Conservation (phyloP, 2,113 vertebrate species). For the Triplophysa rosa region DNA sequence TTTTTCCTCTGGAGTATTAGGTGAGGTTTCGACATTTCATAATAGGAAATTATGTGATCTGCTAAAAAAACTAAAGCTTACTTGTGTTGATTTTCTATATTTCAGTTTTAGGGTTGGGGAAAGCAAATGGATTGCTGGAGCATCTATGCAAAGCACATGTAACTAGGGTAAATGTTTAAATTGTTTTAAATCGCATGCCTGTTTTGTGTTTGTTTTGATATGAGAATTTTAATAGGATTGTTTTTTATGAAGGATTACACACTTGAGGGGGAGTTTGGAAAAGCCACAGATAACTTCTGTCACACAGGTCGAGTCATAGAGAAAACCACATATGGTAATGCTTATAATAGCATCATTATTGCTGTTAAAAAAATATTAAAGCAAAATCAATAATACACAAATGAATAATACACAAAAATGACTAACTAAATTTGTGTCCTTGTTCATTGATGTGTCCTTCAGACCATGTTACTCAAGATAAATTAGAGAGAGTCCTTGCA, state of each 20-base stretch:
- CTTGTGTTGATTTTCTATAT: slow-evolving; percentile 28
- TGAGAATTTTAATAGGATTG: not conserved
- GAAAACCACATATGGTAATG: slow-evolving; percentile 85
- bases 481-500: slow-evolving; percentile 84
- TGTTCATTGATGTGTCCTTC: not conserved
- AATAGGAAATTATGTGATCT: no score
- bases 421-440: slow-evolving; percentile 37
- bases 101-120: slow-evolving; percentile 85
- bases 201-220: not conserved
- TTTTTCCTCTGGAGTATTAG: slow-evolving; percentile 86
- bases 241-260: slow-evolving; percentile 81
- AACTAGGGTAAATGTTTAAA: slow-evolving; percentile 77
- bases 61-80: not conserved
- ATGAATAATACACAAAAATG: not conserved
- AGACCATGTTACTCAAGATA: slow-evolving; percentile 90
- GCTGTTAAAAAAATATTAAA: not conserved
- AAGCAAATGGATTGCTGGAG: slow-evolving; percentile 75
- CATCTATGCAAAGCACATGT: slow-evolving; percentile 76
- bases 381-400: no score
- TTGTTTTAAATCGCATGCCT: no score
- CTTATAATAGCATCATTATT: not conserved
- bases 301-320: slow-evolving; percentile 82
- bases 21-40: slow-evolving; percentile 60
- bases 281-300: slow-evolving; percentile 86
- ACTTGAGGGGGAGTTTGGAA: slow-evolving; percentile 85